phyloP scores from a whole-genome alignment of 1,140 invertebrate species.

The Mya arenaria region DNA sequence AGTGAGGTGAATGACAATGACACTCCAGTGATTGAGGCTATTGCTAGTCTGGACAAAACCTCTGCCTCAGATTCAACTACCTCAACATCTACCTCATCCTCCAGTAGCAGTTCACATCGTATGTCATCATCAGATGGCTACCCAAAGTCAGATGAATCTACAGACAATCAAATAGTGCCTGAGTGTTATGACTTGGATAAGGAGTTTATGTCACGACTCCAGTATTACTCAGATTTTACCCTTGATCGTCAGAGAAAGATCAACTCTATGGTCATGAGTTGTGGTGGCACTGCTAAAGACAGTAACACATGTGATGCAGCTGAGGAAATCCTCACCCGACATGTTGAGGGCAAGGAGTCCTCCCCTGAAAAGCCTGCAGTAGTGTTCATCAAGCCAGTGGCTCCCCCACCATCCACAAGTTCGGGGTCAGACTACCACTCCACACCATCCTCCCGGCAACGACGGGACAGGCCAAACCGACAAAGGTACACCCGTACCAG shows the following conservation, averaged over 20 bases:
- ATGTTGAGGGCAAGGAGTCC: conserved; percentile 64
- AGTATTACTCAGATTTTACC: conserved; percentile 75
- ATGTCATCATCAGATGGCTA: conserved; percentile 65
- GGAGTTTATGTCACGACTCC: conserved; percentile 70
- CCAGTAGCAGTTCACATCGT: conserved; percentile 49
- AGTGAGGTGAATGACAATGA: conserved; percentile 41
- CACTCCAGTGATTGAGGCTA: conserved; percentile 43
- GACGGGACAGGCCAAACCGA: conserved; percentile 25
- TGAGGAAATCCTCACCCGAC: conserved; percentile 62
- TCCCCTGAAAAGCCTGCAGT: conserved; percentile 43
- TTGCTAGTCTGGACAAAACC: conserved; percentile 30
- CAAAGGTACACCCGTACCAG: conserved; percentile 45
- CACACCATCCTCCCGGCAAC: conserved; percentile 34
- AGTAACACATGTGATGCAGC: conserved; percentile 43
- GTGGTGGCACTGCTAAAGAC: conserved; percentile 31
- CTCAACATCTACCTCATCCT: conserved; percentile 66
- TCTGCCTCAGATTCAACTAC: conserved; percentile 36
- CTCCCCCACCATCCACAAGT: conserved; percentile 16
- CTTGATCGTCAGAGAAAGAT: conserved; percentile 73
- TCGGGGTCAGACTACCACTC: conserved; percentile 50
- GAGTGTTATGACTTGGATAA: conserved; percentile 68
- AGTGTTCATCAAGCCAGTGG: conserved; percentile 11
- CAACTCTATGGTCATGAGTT: conserved; percentile 58
- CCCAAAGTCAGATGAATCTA: conserved; percentile 64
- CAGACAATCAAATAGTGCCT: conserved; percentile 69